These are phyloP conservation scores for Branchipolynoe longqiensis DNA, from an alignment of 2,888 invertebrate genomes.

Conservation along the genomic window DNA sequence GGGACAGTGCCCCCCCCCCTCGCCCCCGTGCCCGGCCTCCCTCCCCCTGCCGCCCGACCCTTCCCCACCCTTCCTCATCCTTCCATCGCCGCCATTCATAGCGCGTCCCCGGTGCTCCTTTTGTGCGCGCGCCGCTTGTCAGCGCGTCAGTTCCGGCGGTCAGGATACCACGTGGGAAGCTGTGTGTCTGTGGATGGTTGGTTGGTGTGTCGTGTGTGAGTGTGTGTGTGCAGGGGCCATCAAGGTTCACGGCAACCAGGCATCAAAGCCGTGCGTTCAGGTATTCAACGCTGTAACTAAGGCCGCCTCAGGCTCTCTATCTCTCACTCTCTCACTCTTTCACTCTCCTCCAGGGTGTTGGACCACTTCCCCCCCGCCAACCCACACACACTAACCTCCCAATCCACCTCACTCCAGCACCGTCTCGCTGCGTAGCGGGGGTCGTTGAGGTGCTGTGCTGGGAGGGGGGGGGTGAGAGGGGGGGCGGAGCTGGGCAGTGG, in stretches of 20 bases:
- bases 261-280: slow-evolving; percentile 3
- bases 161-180: background rate
- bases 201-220: too few species aligned
- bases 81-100: slow-evolving; percentile 7
- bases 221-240: too few species aligned
- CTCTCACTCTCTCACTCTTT: too few species aligned
- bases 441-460: background rate
- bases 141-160: background rate
- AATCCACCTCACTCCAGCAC: background rate
- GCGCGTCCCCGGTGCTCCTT: background rate
- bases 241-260: too few species aligned
- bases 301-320: too few species aligned
- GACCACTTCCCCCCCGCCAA: background rate
- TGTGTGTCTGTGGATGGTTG: too few species aligned
- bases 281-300: slow-evolving; percentile 3
- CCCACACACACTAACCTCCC: background rate
- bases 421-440: background rate
- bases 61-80: background rate
- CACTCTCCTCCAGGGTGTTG: too few species aligned
- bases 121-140: slow-evolving; percentile 17
- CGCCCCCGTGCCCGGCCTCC: background rate
- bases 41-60: background rate
- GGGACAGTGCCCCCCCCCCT: background rate
- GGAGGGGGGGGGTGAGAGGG: too few species aligned
- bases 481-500: background rate